phyloP scores from a whole-genome alignment of 2,113 vertebrate species.

The Candoia aspera region DNA sequence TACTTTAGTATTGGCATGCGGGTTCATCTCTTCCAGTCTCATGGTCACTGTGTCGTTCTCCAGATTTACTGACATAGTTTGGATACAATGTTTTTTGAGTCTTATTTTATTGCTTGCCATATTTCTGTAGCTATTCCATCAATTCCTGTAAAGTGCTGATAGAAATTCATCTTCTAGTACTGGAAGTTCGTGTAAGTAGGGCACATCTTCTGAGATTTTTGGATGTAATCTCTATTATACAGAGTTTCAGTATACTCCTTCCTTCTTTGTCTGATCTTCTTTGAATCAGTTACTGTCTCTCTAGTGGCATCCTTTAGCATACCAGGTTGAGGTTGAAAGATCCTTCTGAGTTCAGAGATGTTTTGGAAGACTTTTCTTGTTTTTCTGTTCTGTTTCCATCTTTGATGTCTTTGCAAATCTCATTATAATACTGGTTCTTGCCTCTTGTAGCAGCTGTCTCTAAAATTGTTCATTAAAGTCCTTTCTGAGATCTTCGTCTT shows the following conservation, averaged over 20 bases:
- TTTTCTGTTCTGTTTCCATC: neutral
- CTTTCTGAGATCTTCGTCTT: neutral
- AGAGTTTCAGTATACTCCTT: neutral
- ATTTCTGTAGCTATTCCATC: neutral
- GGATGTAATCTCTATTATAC: neutral
- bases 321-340: neutral
- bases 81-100: neutral
- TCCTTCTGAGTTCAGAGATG: neutral
- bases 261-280: neutral
- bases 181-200: neutral
- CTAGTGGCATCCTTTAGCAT: neutral
- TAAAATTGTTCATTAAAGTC: neutral
- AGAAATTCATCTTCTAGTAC: neutral
- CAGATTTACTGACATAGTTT: neutral
- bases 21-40: neutral
- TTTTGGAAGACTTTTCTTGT: neutral
- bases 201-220: neutral
- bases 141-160: neutral
- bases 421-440: neutral
- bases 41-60: neutral
- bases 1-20: neutral
- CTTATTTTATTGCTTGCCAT: neutral
- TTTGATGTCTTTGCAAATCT: neutral
- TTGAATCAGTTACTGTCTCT: neutral
- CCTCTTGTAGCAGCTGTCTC: neutral